Evolutionary conservation across 2,888 invertebrate species (phyloP).

Genomic region (Agrochola circellaris): DNA sequence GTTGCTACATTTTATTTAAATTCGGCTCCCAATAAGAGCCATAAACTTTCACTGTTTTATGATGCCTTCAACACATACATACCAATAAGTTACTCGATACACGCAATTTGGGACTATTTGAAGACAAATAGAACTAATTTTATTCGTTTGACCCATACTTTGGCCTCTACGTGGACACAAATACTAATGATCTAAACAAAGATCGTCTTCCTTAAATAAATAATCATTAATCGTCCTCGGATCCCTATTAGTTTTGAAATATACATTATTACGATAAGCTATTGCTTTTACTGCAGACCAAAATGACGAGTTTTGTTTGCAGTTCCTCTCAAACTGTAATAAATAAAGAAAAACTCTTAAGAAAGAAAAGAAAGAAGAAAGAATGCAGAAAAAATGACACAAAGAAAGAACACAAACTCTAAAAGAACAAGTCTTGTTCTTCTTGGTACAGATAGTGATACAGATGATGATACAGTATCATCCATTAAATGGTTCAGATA

Average conservation of each 20-base stretch:
- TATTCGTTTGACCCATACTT: slow-evolving; percentile 18
- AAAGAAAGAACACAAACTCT: no score
- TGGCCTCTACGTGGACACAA: neutral
- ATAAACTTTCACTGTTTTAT: slow-evolving; percentile 68
- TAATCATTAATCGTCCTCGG: neutral
- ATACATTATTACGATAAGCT: neutral
- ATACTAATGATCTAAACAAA: neutral
- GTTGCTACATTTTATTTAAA: slow-evolving; percentile 63
- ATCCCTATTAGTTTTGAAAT: neutral
- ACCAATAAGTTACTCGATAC: slow-evolving; percentile 48
- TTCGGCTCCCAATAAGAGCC: slow-evolving; percentile 50
- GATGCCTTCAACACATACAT: slow-evolving; percentile 45
- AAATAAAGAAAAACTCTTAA: neutral
- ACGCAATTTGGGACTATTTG: slow-evolving; percentile 32
- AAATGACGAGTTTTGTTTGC: neutral
- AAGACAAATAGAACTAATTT: slow-evolving; percentile 40
- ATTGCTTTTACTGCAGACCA: neutral
- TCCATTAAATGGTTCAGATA: no score
- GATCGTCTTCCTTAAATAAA: neutral
- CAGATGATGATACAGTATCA: no score
- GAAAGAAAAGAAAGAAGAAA: no score
- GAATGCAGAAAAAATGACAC: no score
- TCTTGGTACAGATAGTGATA: no score
- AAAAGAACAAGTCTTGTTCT: neutral
- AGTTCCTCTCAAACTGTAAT: no score